These are phyloP conservation scores for Linnaemya tessellans DNA, from an alignment of 2,888 invertebrate genomes.

Conservation along the genomic window DNA sequence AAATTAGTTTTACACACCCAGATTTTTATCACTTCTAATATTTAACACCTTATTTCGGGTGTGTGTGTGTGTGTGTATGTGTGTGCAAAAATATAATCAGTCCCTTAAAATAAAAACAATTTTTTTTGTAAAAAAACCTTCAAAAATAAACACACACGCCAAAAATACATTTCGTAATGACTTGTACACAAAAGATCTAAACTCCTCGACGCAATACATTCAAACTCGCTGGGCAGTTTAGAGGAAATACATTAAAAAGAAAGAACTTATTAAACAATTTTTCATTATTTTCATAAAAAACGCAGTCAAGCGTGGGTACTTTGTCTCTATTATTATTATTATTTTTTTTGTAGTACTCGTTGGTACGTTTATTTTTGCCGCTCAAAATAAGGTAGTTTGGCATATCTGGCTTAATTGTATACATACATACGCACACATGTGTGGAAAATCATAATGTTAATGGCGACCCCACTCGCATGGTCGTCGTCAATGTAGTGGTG, in stretches of 20 bases:
- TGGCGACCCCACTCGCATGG: neutral
- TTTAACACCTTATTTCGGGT: constrained; percentile 62
- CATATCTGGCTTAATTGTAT: neutral
- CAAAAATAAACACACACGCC: constrained; percentile 49
- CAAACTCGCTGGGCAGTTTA: neutral
- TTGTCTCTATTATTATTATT: neutral
- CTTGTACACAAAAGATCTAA: constrained; percentile 15
- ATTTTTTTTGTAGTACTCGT: neutral
- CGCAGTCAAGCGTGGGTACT: constrained; percentile 48
- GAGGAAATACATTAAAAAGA: constrained; percentile 20
- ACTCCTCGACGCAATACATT: neutral
- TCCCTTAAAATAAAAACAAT: constrained; percentile 34
- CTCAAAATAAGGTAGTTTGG: constrained; percentile 14
- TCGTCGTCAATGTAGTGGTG: neutral
- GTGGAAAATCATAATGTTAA: too few relatives aligned
- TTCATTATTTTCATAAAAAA: constrained; percentile 51
- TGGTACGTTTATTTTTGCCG: constrained; percentile 6
- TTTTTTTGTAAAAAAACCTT: constrained; percentile 24
- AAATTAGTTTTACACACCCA: constrained; percentile 61
- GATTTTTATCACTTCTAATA: constrained; percentile 61
- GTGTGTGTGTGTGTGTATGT: neutral
- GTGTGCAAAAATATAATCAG: constrained; percentile 34
- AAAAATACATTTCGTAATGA: constrained; percentile 65
- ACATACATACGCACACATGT: neutral
- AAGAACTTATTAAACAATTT: constrained; percentile 48